Evolutionary conservation across 2,113 vertebrate species (phyloP).

Genomic region (Piaya cayana): DNA sequence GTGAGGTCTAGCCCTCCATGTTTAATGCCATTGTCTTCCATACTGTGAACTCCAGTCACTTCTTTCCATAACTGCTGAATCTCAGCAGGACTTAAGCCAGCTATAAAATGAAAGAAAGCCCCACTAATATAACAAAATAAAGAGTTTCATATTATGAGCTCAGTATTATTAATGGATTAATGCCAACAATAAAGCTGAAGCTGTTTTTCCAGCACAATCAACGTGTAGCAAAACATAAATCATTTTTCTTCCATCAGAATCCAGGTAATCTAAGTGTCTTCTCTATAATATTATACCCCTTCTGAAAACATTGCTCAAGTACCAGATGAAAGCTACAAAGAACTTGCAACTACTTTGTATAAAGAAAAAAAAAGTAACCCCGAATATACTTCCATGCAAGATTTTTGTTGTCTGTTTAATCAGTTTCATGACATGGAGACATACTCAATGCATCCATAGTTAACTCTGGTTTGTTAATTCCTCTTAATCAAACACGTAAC

Average conservation of each 20-base stretch:
- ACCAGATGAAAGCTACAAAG: conserved; percentile 1
- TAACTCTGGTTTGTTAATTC: conserved; percentile 8
- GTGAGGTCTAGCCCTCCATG: conserved; percentile 95
- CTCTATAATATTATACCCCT: background rate
- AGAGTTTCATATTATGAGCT: conserved; percentile 59
- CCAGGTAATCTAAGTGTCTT: conserved; percentile 14
- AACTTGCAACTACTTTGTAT: background rate
- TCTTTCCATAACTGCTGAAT: conserved; percentile 99
- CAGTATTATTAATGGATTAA: conserved; percentile 65
- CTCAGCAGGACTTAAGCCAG: conserved; percentile 96
- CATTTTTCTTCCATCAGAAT: conserved; percentile 14
- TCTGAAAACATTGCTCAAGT: background rate
- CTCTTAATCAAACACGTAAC: background rate
- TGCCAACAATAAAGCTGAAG: conserved; percentile 66
- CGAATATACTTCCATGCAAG: background rate
- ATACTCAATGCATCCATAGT: background rate
- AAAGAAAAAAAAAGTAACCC: background rate
- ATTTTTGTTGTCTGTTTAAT: background rate
- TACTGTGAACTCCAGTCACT: conserved; percentile 89
- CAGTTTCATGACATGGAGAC: background rate
- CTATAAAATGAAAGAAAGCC: conserved; percentile 80
- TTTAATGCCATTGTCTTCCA: conserved; percentile 91
- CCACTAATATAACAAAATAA: conserved; percentile 70
- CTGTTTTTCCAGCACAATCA: conserved; percentile 52
- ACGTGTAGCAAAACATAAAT: conserved; percentile 49